These are phyloP conservation scores for Gadopsis bispinosus DNA, from an alignment of 2,797 vertebrate species.

Conservation along the genomic window DNA sequence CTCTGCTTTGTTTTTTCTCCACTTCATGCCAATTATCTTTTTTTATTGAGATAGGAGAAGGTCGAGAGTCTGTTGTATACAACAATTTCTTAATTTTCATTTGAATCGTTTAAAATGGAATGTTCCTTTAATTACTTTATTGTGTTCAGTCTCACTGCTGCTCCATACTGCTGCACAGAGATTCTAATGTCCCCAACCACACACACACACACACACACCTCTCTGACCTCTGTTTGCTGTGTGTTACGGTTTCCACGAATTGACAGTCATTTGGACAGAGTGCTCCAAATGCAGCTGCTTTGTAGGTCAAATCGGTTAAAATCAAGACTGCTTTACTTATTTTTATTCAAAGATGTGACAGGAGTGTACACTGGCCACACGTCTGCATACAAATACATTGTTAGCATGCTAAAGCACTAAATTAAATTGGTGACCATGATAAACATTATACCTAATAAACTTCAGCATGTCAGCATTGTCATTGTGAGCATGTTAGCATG, in stretches of 20 bases:
- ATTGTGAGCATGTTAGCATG: slow-evolving; percentile 1
- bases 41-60: neutral
- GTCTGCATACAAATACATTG: neutral
- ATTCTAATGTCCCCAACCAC: neutral
- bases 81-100: neutral
- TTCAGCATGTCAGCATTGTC: neutral
- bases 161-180: neutral
- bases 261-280: slow-evolving; percentile 36
- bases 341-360: slow-evolving; percentile 22
- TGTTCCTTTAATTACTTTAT: neutral
- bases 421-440: neutral
- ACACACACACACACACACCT: neutral
- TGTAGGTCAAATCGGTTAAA: slow-evolving; percentile 60
- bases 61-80: neutral
- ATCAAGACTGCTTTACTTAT: slow-evolving; percentile 29
- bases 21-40: neutral
- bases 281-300: slow-evolving; percentile 32
- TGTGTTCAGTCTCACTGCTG: neutral
- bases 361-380: neutral
- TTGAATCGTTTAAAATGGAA: neutral
- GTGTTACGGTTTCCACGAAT: slow-evolving; percentile 46
- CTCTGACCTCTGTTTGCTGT: slow-evolving; percentile 43
- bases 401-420: neutral
- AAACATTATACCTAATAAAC: neutral
- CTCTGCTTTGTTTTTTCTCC: neutral